These are phyloP conservation scores for Teleogryllus oceanicus DNA, from an alignment of 2,888 invertebrate species.

Conservation along the genomic window DNA sequence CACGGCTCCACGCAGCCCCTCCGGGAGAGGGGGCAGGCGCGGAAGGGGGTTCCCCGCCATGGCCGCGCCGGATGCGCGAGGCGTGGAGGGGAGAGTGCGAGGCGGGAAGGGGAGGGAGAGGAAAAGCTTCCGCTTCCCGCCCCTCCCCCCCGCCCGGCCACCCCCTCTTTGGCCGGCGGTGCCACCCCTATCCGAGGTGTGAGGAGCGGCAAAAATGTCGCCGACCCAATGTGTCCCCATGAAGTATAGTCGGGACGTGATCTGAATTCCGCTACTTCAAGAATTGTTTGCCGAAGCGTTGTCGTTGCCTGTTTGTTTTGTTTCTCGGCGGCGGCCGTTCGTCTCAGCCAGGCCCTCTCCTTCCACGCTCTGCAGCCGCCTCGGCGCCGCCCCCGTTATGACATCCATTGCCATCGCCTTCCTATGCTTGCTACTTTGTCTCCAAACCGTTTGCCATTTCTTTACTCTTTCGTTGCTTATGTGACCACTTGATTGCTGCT, in stretches of 20 bases:
- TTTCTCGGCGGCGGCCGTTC: not conserved
- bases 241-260: slow-evolving; percentile 18
- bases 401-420: not conserved
- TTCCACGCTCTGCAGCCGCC: not conserved
- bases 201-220: slow-evolving; percentile 9
- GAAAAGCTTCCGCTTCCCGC: not conserved
- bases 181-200: not conserved
- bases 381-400: not conserved
- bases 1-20: not conserved
- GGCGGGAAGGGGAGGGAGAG: not conserved
- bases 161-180: not conserved
- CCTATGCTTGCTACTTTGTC: no score
- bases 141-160: not conserved
- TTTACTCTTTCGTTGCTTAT: no score
- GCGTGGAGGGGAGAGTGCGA: not conserved
- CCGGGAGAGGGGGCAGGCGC: not conserved
- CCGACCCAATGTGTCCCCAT: slow-evolving; percentile 18
- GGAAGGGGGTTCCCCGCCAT: not conserved
- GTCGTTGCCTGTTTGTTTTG: slow-evolving; percentile 4
- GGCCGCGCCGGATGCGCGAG: not conserved
- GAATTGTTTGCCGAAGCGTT: slow-evolving; percentile 18
- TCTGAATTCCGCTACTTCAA: slow-evolving; percentile 4
- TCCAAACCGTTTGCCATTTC: no score
- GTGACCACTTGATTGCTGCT: no score
- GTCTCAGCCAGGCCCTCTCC: not conserved